Evolutionary conservation across 1,140 invertebrate genomes (phyloP), one percentile per base, ranked within the genome.

Genomic region (Magallana angulata): DNA sequence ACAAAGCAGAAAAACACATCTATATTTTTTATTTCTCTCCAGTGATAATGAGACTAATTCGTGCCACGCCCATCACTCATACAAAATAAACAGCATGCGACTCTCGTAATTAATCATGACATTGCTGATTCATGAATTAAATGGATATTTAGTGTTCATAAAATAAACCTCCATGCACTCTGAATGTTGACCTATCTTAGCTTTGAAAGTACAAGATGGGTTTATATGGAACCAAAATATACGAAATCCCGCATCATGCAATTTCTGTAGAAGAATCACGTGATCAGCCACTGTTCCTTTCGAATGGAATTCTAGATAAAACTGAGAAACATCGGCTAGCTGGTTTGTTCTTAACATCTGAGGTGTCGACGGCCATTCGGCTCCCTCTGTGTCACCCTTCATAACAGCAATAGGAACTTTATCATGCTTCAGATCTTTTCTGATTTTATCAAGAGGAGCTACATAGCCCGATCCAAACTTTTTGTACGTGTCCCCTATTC

Each of bases 151-250:
- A 30, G 81, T 82, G 18, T 82, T 82, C n/a, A 82, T 58, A 6
- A 82, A 82, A 57, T 57, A 82, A n/a, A 82, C 81, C 57, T 82
- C 81, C 48, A 57, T 82, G 16, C 81, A 57, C 0, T 7, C 7
- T 56, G 81, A 30, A 24, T 5, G 18, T 82, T 57, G 48, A 1
- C 57, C 48, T 18, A 14, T 82, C 5, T 82, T 57, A 14, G n/a
- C 16, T n/a, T 56, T 57, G 14, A 57, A 18, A n/a, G 36, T 8
- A 82, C 83, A 62, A 16, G 59, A 16, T 64, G 83, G 83, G 14
- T 84, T 84, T 68, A 14, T 60, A 16, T 84, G 83, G 18, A 56
- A 84, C 83, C 83, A 84, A 30, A 84, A 84, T 36, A 84, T 58
- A 48, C 83, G 57, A 8, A 84, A 84, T 36, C 83, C 83, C 24